Evolutionary conservation across 2,888 invertebrate species (phyloP).

Genomic region (Philereme transversata): DNA sequence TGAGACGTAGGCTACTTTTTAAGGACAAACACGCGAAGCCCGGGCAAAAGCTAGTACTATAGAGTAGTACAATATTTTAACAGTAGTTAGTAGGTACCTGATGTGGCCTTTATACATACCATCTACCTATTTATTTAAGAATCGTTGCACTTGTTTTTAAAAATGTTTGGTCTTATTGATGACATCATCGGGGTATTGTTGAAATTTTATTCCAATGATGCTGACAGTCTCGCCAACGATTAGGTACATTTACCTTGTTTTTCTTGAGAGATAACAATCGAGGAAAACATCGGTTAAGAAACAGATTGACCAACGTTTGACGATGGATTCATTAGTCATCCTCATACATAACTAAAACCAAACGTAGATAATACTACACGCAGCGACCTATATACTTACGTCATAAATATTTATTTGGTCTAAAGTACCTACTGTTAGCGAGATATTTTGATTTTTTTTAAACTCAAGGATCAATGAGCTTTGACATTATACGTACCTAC

Average conservation of each 20-base stretch:
- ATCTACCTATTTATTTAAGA: conserved; percentile 7
- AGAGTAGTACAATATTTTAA: too few species aligned
- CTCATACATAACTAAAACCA: neutral
- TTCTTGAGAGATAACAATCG: conserved; percentile 25
- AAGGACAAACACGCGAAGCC: too few species aligned
- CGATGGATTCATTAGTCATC: conserved; percentile 24
- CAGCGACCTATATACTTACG: too few species aligned
- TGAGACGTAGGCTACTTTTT: too few species aligned
- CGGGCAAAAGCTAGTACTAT: too few species aligned
- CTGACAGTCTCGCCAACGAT: conserved; percentile 21
- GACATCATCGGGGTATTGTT: conserved; percentile 24
- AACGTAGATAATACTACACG: conserved; percentile 11
- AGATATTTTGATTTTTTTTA: too few species aligned
- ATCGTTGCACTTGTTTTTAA: conserved; percentile 3
- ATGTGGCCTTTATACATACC: too few species aligned
- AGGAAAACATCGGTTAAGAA: conserved; percentile 23
- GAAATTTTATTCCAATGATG: conserved; percentile 20
- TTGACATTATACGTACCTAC: too few species aligned
- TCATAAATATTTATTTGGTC: too few species aligned
- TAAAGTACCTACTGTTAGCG: neutral
- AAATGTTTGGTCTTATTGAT: conserved; percentile 15
- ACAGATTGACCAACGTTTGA: conserved; percentile 23
- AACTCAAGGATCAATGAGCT: too few species aligned
- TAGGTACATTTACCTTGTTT: conserved; percentile 11
- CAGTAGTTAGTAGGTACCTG: too few species aligned